Percentiles rank a stretch among this genome's conserved stretches.
Evolutionary conservation across 92 coral and sea anemone genomes (phyloP).

Genomic region (Parazoanthus atlanticus): DNA sequence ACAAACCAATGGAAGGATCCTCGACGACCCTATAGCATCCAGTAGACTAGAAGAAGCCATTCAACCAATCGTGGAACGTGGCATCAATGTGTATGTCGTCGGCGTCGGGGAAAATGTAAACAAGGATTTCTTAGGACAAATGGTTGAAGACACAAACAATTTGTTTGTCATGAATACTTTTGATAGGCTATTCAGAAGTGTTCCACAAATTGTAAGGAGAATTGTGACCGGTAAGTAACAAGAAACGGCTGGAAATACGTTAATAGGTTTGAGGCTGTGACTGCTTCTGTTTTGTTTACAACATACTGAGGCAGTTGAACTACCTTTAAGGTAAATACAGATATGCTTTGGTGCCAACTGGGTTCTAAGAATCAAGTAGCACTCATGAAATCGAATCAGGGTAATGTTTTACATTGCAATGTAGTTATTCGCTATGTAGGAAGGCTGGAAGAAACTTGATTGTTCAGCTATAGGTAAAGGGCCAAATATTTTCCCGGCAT

Average conservation of each 20-base stretch:
- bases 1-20: slow-evolving; percentile 37
- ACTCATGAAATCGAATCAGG: too few relatives aligned
- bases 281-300: neutral
- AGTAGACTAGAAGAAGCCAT: slow-evolving; percentile 36
- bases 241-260: neutral
- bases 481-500: too few relatives aligned
- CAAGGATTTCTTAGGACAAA: slow-evolving; percentile 32
- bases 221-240: slow-evolving; percentile 29
- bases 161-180: slow-evolving; percentile 16
- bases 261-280: neutral
- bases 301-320: too few relatives aligned
- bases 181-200: slow-evolving; percentile 20
- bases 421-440: too few relatives aligned
- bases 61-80: slow-evolving; percentile 34
- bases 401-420: too few relatives aligned
- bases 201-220: slow-evolving; percentile 40
- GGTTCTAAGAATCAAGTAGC: too few relatives aligned
- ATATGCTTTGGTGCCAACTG: too few relatives aligned
- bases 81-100: slow-evolving; percentile 27
- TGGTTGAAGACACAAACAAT: slow-evolving; percentile 35
- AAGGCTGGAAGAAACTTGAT: too few relatives aligned
- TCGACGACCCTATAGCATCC: slow-evolving; percentile 28
- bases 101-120: slow-evolving; percentile 23
- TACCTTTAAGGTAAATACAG: too few relatives aligned
- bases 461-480: too few relatives aligned